These are phyloP conservation scores for Perizoma affinitatum DNA, from an alignment of 2,888 invertebrate genomes.

Conservation along the genomic window DNA sequence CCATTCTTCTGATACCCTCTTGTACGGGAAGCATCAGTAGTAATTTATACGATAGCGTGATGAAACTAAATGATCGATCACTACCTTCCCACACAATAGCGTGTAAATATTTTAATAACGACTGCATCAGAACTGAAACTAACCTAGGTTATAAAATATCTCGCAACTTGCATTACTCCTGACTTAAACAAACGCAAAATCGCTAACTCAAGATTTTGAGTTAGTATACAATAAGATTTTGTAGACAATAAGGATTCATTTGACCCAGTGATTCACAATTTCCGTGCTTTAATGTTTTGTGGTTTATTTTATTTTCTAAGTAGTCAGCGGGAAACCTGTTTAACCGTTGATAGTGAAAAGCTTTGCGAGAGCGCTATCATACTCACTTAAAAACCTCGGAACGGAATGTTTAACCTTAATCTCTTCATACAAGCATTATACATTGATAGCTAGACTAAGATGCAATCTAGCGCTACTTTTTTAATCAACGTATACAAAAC, in stretches of 20 bases:
- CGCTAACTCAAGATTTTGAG: too few relatives aligned
- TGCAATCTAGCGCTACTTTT: neutral
- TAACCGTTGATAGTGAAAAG: conserved; percentile 43
- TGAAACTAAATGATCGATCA: conserved; percentile 19
- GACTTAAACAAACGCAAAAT: conserved; percentile 4
- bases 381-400: conserved; percentile 3
- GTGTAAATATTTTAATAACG: conserved; percentile 20
- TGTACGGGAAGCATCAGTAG: conserved; percentile 23
- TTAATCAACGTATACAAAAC: neutral
- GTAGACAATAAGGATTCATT: conserved; percentile 14
- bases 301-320: conserved; percentile 40
- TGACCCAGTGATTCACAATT: conserved; percentile 25
- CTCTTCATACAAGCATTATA: conserved; percentile 3
- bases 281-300: conserved; percentile 23
- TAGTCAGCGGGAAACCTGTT: conserved; percentile 35
- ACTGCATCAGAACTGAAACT: conserved; percentile 9
- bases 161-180: conserved; percentile 6
- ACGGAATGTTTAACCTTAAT: conserved; percentile 13
- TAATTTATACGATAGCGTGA: conserved; percentile 21
- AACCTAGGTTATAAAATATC: conserved; percentile 16
- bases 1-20: conserved; percentile 41
- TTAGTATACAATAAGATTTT: too few relatives aligned
- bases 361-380: neutral
- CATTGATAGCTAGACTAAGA: too few relatives aligned
- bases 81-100: conserved; percentile 9